These are phyloP conservation scores for Nemoura dubitans DNA, from an alignment of 2,888 invertebrate genomes.

Conservation along the genomic window DNA sequence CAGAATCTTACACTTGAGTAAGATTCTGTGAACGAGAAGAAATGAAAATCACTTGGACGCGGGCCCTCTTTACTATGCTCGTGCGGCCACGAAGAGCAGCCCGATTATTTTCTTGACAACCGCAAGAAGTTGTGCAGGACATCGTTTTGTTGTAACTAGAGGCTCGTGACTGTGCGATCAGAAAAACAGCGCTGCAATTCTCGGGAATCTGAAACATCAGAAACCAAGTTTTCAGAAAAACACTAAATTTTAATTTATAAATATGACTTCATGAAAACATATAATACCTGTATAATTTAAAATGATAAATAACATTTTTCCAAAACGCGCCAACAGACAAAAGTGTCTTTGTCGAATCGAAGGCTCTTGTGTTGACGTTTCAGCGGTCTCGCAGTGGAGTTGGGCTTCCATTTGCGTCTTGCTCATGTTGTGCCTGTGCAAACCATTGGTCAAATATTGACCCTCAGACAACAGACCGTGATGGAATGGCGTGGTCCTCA, in stretches of 20 bases:
- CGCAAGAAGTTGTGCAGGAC: background rate
- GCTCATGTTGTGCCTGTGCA: background rate
- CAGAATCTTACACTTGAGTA: background rate
- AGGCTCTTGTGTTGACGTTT: background rate
- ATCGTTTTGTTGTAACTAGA: background rate
- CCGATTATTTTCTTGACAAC: background rate
- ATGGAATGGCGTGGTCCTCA: background rate
- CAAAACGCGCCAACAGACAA: background rate
- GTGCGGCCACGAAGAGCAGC: background rate
- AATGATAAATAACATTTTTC: background rate
- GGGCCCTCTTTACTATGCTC: background rate
- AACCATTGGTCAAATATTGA: background rate
- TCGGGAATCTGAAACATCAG: background rate
- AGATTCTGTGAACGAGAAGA: conserved; percentile 18
- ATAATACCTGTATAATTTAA: background rate
- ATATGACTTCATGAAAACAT: background rate
- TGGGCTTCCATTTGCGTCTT: background rate
- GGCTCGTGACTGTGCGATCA: background rate
- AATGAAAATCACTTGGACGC: background rate
- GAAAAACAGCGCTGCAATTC: background rate
- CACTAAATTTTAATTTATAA: background rate
- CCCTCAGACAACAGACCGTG: background rate
- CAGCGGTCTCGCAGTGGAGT: background rate
- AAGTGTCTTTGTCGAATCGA: background rate
- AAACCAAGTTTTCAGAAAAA: background rate